Evolutionary conservation across 35 echinoderm and acorn worm species (phyloP).

Genomic region (Eucidaris tribuloides): DNA sequence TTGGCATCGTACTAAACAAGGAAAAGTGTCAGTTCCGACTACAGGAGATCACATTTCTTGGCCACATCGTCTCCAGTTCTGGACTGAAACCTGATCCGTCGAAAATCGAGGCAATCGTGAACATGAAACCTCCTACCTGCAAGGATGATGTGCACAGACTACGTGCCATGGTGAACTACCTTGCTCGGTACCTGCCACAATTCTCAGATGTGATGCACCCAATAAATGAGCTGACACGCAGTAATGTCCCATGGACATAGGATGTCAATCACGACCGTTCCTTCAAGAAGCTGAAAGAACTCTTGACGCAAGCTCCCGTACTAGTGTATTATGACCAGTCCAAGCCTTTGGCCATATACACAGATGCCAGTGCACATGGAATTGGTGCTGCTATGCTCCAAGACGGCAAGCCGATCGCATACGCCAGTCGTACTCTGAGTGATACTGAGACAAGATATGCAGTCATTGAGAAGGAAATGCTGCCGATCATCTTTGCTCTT

Average conservation of each 20-base stretch:
- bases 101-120: slow-evolving; percentile 39
- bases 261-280: not conserved
- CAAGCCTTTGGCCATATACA: slow-evolving; percentile 22
- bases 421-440: slow-evolving; percentile 15
- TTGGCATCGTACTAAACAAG: slow-evolving; percentile 56
- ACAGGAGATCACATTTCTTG: slow-evolving; percentile 37
- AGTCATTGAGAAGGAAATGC: slow-evolving; percentile 57
- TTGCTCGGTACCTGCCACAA: no score
- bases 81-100: slow-evolving; percentile 34
- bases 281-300: slow-evolving; percentile 20
- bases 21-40: slow-evolving; percentile 53
- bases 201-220: no score
- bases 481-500: slow-evolving; percentile 15
- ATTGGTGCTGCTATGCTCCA: slow-evolving; percentile 28
- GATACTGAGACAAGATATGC: slow-evolving; percentile 36
- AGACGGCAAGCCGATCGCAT: slow-evolving; percentile 32
- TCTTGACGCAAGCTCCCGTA: slow-evolving; percentile 46
- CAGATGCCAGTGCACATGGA: slow-evolving; percentile 41
- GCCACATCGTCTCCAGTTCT: slow-evolving; percentile 42
- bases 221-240: no score
- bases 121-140: slow-evolving; percentile 7
- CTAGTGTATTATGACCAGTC: slow-evolving; percentile 48
- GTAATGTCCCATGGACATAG: slow-evolving; percentile 44
- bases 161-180: no score
- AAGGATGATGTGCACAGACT: no score